Conservation (phyloP, 2,888 invertebrate genomes). For the Chirona hameri region DNA sequence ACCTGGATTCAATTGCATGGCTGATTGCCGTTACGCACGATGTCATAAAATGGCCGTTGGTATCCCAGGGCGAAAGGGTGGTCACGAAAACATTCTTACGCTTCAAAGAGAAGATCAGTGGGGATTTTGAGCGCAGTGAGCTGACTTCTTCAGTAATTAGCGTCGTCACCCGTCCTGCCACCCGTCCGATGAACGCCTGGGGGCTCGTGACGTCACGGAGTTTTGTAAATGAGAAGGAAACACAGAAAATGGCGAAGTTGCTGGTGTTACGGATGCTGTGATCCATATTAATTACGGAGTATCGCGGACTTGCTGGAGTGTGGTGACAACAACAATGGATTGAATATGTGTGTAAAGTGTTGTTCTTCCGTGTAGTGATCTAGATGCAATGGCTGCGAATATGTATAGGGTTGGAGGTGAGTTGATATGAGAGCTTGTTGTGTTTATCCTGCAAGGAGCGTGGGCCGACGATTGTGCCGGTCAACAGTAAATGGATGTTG, state of each 20-base stretch:
- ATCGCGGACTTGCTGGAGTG: background rate
- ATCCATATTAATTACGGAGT: slow-evolving; percentile 25
- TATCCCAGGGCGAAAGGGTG: background rate
- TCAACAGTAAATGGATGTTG: background rate
- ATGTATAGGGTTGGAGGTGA: slow-evolving; percentile 38
- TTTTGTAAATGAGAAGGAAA: slow-evolving; percentile 28
- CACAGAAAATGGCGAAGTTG: slow-evolving; percentile 29
- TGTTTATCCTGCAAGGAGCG: background rate
- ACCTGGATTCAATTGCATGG: slow-evolving; percentile 26
- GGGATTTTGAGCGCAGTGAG: no score
- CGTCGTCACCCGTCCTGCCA: background rate
- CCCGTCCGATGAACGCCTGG: slow-evolving; percentile 4
- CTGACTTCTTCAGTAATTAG: no score
- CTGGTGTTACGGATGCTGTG: slow-evolving; percentile 26
- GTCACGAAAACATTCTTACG: no score
- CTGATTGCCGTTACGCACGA: slow-evolving; percentile 11
- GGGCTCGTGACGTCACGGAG: slow-evolving; percentile 22
- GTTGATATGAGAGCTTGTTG: background rate
- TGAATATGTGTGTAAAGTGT: slow-evolving; percentile 29
- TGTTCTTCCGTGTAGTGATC: slow-evolving; percentile 30
- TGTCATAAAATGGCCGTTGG: slow-evolving; percentile 12
- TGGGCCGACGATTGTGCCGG: background rate
- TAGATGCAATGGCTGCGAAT: slow-evolving; percentile 35
- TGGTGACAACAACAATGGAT: background rate
- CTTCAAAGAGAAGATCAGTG: no score